Evolutionary conservation across 2,888 invertebrate genomes (phyloP).

Genomic region (Drosophila peninsularis): DNA sequence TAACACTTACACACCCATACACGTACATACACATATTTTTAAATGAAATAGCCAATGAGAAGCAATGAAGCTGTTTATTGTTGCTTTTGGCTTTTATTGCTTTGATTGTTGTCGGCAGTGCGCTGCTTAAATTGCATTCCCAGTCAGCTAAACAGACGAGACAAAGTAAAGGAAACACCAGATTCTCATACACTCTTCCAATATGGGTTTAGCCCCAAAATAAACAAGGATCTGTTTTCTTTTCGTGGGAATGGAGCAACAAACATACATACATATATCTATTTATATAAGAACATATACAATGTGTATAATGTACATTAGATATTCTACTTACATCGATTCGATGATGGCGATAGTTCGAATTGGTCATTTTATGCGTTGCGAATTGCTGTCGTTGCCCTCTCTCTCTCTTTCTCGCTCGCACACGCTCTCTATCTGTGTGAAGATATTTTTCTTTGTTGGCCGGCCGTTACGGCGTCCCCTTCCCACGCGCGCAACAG

Average conservation of each 20-base stretch:
- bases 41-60: slow-evolving; percentile 37
- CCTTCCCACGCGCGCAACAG: slow-evolving; percentile 60
- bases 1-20: background rate
- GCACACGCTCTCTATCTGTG: slow-evolving; percentile 14
- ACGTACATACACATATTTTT: slow-evolving; percentile 12
- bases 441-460: slow-evolving; percentile 67
- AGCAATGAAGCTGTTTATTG: slow-evolving; percentile 34
- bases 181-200: no score
- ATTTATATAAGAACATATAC: background rate
- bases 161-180: slow-evolving; percentile 32
- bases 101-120: slow-evolving; percentile 39
- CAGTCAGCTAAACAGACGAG: slow-evolving; percentile 25
- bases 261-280: background rate
- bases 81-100: slow-evolving; percentile 42
- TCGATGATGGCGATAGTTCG: slow-evolving; percentile 70
- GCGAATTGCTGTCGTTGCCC: slow-evolving; percentile 62
- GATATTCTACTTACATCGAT: slow-evolving; percentile 68
- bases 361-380: slow-evolving; percentile 76
- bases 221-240: slow-evolving; percentile 36
- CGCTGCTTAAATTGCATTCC: slow-evolving; percentile 52
- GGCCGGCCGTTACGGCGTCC: slow-evolving; percentile 56
- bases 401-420: slow-evolving; percentile 24
- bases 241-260: slow-evolving; percentile 16
- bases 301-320: slow-evolving; percentile 10
- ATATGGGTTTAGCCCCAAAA: no score